Evolutionary conservation across 1,140 invertebrate species (phyloP), one percentile per base, ranked within the genome.

Genomic region (Bombus haemorrhoidalis): DNA sequence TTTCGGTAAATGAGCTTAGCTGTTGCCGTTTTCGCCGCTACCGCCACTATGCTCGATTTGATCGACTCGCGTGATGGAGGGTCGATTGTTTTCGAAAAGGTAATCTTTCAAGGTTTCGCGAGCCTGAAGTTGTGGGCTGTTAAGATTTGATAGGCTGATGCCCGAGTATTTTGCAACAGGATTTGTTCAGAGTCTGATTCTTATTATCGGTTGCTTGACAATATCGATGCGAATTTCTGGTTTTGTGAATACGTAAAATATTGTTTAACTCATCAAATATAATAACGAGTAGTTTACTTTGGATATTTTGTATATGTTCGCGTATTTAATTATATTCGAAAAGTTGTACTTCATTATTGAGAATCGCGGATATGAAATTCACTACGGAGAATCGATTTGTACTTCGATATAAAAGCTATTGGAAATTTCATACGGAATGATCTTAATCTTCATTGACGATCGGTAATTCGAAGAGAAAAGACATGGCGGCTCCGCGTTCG

Each of bases 1-100:
- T 85, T 85, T 85, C 68, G 83, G 83, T 80, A 85, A 73, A 85
- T 80, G 77, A 84, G 47, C 41, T 32, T n/a, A 39, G 53, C 34
- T 62, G 66, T 72, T 76, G 57, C 25, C 57, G 76, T 80, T 59
- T 80, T 66, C 72, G 9, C n/a, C 28, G 53, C 39, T 77, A 77
- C 37, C 68, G 66, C 32, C 8, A 57, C 22, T 32, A 3, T 12
- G 34, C 37, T 53, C 68, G 53, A 64, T 80, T 80, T 64, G 47
- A 84, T 80, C 83, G 76, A 83, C 77, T 39, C 47, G 13, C 32
- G n/a, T 37, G 53, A 74, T 37, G 28, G n/a, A 15, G 34, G 25
- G 25, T 73, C 69, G 47, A 64, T 71, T 41, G 47, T 57, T 39
- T n/a, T 39, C 5, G 34, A 64, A 32, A 6, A 59, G 25, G 12